These are phyloP conservation scores for Ormyrus nitidulus DNA, from an alignment of 2,888 invertebrate species.

Conservation along the genomic window DNA sequence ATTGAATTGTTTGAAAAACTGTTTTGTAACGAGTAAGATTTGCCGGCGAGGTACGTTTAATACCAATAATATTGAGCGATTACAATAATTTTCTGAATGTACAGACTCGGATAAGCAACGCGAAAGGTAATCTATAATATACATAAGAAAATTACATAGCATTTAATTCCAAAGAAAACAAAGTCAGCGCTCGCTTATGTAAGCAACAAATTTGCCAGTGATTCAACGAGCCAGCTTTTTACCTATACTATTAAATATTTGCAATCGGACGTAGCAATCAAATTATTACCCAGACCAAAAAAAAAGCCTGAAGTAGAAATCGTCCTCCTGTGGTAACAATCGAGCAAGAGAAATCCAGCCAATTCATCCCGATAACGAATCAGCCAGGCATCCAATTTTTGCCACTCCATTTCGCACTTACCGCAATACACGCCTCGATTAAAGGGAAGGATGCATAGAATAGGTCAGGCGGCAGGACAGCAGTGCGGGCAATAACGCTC, in stretches of 20 bases:
- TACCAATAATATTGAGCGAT: not conserved
- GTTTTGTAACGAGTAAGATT: no score
- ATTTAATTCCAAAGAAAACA: not conserved
- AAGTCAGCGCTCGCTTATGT: not conserved
- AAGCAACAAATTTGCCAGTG: not conserved
- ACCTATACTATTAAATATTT: not conserved
- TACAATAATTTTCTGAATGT: not conserved
- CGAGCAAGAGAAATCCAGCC: conserved; percentile 20
- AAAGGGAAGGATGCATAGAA: no score
- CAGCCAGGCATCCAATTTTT: no score
- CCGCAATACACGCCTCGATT: no score
- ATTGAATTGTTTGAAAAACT: no score
- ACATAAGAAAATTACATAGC: conserved; percentile 1
- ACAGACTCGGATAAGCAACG: no score
- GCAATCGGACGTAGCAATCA: conserved; percentile 22
- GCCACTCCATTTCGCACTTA: no score
- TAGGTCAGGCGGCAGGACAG: no score
- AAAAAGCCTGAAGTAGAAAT: not conserved
- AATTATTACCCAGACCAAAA: conserved; percentile 2
- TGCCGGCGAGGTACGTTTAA: not conserved
- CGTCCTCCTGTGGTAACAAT: not conserved
- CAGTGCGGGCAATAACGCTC: no score
- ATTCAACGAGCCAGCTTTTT: conserved; percentile 9
- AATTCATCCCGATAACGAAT: conserved; percentile 35
- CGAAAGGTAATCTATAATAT: no score